phyloP scores from a whole-genome alignment of 2,888 invertebrate genomes.

The Tipula unca region DNA sequence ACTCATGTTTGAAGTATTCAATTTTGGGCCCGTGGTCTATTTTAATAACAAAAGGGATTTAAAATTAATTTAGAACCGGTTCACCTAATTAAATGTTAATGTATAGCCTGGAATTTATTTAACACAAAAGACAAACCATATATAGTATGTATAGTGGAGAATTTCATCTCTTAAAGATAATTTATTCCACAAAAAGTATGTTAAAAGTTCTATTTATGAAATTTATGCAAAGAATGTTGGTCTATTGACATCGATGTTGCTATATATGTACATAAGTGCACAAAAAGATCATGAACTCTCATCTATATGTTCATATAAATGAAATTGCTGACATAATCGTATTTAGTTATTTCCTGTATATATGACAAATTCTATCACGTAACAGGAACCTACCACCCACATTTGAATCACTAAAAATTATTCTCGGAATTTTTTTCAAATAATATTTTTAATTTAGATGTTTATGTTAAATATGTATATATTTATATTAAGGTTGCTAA shows the following conservation, averaged over 20 bases:
- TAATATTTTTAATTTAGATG: background rate
- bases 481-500: background rate
- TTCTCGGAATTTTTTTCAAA: background rate
- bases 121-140: no score
- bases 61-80: no score
- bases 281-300: background rate
- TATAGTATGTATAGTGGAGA: no score
- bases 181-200: background rate
- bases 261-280: background rate
- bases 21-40: no score
- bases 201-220: background rate
- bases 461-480: no score
- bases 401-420: background rate
- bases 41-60: no score
- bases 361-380: background rate
- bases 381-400: background rate
- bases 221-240: background rate
- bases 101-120: background rate
- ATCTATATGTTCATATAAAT: background rate
- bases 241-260: background rate
- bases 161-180: background rate
- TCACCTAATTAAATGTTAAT: background rate
- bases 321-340: background rate
- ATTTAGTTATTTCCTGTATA: background rate
- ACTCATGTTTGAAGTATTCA: no score